Evolutionary conservation across 2,113 vertebrate genomes (phyloP), one percentile per base, ranked within the genome.

Genomic region (Tor tambroides): DNA sequence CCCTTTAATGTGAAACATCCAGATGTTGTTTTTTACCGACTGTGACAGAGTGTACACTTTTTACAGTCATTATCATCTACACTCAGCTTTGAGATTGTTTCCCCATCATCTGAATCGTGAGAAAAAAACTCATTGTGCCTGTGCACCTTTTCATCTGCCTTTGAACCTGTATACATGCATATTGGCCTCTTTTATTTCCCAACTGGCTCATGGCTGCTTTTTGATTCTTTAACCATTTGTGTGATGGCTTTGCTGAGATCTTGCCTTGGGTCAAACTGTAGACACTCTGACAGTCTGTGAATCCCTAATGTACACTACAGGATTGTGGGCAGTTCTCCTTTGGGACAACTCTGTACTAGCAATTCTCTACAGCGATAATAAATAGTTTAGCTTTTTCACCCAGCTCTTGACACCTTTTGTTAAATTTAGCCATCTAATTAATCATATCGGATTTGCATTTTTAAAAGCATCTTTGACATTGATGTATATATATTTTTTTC

Each of bases 121-220:
- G 14, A 30, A 74, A 77, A 51, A 28, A 10, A 0, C 17, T 43
- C 0, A 74, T 74, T 76, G 26, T 28, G 12, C 74, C 26, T 28
- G 74, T 46, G n/a, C 74, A 79, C 15, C 28, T 21, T 14, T 80
- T 59, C 30, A 38, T 80, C 19, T 35, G 77, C 30, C 54, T 80
- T 80, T 80, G 49, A 80, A 80, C 30, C 49, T 23, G 21, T 35
- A 0, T 21, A 21, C 77, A 7, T 80, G 51, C 49, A 38, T 80
- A 80, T n/a, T 23, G 19, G 77, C 51, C 38, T 80, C 10, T n/a
- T 80, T 59, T 80, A 59, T 80, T 80, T 59, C 51, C 77, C 51
- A 17, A 38, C 1, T n/a, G 77, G 51, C 49, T 23, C 9, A 7
- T 80, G 30, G 51, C 30, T 80, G 51, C 77, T 54, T 79, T 80